Percentiles rank a stretch among this genome's conserved stretches.
phyloP scores from a whole-genome alignment of 2,888 invertebrate species.

The Crocallis elinguaria region DNA sequence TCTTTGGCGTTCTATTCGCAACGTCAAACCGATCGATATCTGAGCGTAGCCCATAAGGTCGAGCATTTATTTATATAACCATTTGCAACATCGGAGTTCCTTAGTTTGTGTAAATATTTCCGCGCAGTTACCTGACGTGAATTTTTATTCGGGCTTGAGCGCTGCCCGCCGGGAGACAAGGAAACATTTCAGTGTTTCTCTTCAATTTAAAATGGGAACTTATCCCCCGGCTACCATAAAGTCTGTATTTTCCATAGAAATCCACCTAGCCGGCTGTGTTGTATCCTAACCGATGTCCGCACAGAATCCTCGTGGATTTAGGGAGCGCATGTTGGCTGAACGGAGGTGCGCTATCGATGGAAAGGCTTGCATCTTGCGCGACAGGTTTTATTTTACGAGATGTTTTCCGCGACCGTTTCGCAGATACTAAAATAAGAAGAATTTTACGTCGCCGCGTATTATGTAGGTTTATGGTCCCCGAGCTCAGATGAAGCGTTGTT shows the following conservation, averaged over 20 bases:
- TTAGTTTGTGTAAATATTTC: slow-evolving; percentile 77
- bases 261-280: slow-evolving; percentile 73
- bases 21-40: slow-evolving; percentile 36
- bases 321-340: slow-evolving; percentile 64
- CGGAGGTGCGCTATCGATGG: slow-evolving; percentile 49
- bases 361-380: slow-evolving; percentile 66
- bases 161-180: slow-evolving; percentile 74
- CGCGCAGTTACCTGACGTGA: slow-evolving; percentile 71
- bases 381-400: slow-evolving; percentile 81
- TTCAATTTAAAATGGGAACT: slow-evolving; percentile 84
- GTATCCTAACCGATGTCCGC: slow-evolving; percentile 79
- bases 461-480: slow-evolving; percentile 78
- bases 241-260: slow-evolving; percentile 83
- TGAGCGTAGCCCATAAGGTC: slow-evolving; percentile 42
- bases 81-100: slow-evolving; percentile 59
- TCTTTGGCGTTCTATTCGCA: slow-evolving; percentile 16
- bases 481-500: slow-evolving; percentile 78
- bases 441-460: slow-evolving; percentile 81
- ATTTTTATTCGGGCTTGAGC: slow-evolving; percentile 76
- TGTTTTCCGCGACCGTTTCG: slow-evolving; percentile 79
- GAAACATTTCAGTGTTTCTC: slow-evolving; percentile 80
- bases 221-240: slow-evolving; percentile 82
- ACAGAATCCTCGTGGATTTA: slow-evolving; percentile 79
- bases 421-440: slow-evolving; percentile 84
- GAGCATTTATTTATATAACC: slow-evolving; percentile 60